Evolutionary conservation across 2,113 vertebrate genomes (phyloP), one percentile per base, ranked within the genome.

Genomic region (Nannobrachium achirus): DNA sequence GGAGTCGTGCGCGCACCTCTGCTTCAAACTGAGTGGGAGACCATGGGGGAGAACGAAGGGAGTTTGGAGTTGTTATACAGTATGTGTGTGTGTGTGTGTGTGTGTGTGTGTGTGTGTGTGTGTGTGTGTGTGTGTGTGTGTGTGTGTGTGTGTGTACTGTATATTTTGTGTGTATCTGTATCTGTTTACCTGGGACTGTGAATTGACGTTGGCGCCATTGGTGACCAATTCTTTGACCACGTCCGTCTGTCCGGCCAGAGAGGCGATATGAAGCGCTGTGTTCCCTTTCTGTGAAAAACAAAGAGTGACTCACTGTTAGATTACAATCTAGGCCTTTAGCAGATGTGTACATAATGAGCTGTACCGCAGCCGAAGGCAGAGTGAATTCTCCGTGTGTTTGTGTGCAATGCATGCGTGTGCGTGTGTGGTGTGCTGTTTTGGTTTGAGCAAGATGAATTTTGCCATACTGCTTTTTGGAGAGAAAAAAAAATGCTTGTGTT

Each of bases 241-340:
- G 1, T 98, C 97, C 3, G 91, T 89, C 91, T 99, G 98, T 1
- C 98, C 98, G 14, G 97, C 98, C 0, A 99, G 92, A 10, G 98
- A 98, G 13, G 98, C 97, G 73, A 99, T 99, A 88, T 99, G 98
- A 48, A 99, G 89, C 0, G 98, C 98, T 15, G 97, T 98, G 89
- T 99, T 99, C 89, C 97, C 97, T 95, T 99, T 99, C 97, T 99
- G 93, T 44, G 88, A 9, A 0, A 15, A 14, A 41, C 11, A 1
- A 18, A 51, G 5, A 51, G 14, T 25, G 53, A 45, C 2, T 45
- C 44, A 45, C 50, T 9, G 3, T 52, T 18, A 45, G 14, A n/a
- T 56, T 3, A 53, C 41, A 0, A 15, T 14, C 25, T 9, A 7
- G 10, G 46, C 45, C 6, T 25, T 38, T 25, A 33, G 48, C 7